Conservation (phyloP, 2,113 vertebrate genomes). For the Gallinago media region DNA sequence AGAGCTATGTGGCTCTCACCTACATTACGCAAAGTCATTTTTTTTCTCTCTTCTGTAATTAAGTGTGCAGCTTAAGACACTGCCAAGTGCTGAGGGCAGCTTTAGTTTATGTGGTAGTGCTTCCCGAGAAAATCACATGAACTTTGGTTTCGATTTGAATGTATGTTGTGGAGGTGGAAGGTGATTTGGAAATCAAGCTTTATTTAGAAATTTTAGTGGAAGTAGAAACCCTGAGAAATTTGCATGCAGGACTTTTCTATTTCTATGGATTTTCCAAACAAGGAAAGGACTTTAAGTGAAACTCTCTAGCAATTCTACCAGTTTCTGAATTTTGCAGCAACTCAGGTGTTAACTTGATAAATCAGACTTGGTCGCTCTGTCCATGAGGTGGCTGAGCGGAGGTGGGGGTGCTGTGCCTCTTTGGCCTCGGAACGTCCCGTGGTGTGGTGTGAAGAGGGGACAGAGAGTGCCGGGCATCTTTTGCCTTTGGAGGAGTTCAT, state of each 20-base stretch:
- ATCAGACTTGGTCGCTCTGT: neutral
- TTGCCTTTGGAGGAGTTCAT: neutral
- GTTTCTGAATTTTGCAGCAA: neutral
- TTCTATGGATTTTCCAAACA: neutral
- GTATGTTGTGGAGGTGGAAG: neutral
- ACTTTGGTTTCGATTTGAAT: neutral
- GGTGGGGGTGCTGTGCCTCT: neutral
- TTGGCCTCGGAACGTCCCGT: too few species aligned
- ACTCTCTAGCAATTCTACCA: neutral
- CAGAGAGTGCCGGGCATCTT: neutral
- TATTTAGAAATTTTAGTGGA: neutral
- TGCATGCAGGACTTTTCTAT: neutral
- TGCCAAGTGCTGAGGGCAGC: slow-evolving; percentile 26
- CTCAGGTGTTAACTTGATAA: neutral
- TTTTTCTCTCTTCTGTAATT: neutral
- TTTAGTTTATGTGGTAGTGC: neutral
- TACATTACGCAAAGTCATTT: neutral
- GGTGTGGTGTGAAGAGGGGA: neutral
- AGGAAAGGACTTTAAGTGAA: neutral
- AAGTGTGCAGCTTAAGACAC: slow-evolving; percentile 16
- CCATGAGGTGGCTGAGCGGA: neutral
- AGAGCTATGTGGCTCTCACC: neutral
- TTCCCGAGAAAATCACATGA: neutral
- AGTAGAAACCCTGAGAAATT: neutral
- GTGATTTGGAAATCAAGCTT: neutral